Conservation (phyloP, 1,140 invertebrate species). For the Dreissena rostriformis region DNA sequence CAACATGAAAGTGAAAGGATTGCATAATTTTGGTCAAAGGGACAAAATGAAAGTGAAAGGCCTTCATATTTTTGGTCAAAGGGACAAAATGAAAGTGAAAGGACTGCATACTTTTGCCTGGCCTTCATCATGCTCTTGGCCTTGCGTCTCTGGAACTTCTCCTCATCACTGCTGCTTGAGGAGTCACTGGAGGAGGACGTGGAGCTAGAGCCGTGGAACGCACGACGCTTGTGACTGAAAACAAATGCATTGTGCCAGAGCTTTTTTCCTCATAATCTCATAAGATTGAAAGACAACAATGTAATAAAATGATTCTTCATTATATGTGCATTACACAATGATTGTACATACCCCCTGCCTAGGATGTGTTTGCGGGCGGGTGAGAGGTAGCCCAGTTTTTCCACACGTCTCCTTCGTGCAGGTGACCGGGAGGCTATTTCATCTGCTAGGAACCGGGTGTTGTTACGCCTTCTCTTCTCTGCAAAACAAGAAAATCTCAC, state of each 20-base stretch:
- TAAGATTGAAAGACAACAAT: too few relatives aligned
- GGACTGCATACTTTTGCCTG: conserved; percentile 74
- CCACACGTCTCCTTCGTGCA: conserved; percentile 33
- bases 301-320: too few relatives aligned
- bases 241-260: background rate
- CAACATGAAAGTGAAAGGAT: too few relatives aligned
- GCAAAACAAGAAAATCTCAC: background rate
- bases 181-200: conserved; percentile 69
- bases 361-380: conserved; percentile 57
- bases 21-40: too few relatives aligned
- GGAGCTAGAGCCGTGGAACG: conserved; percentile 79
- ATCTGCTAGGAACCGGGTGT: conserved; percentile 34
- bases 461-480: conserved; percentile 55
- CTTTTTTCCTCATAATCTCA: too few relatives aligned
- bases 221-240: conserved; percentile 60
- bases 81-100: background rate
- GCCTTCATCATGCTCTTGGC: conserved; percentile 82
- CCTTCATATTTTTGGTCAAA: too few relatives aligned
- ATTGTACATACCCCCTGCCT: too few relatives aligned
- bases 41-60: too few relatives aligned
- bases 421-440: conserved; percentile 58
- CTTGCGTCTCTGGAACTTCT: conserved; percentile 81
- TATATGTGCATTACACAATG: too few relatives aligned
- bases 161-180: conserved; percentile 82
- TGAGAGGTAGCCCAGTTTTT: conserved; percentile 65